These are phyloP conservation scores for Suillia variegata DNA, from an alignment of 2,888 invertebrate genomes.

Conservation along the genomic window DNA sequence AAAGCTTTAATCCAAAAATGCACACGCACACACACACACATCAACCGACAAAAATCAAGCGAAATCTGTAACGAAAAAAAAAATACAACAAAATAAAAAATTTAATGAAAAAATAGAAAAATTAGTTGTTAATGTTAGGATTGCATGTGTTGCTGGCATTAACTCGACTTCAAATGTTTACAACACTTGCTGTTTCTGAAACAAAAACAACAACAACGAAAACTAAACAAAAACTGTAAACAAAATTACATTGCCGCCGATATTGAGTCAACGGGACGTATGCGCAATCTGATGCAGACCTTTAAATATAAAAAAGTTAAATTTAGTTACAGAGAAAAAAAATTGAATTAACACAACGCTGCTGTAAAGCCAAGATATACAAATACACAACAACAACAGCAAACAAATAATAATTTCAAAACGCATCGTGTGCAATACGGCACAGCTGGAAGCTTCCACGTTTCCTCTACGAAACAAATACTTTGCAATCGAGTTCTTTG, in stretches of 20 bases:
- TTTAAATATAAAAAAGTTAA: background rate
- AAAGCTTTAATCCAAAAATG: background rate
- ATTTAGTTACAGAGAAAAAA: background rate
- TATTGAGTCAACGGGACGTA: conserved; percentile 2
- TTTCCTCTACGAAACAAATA: conserved; percentile 40
- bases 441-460: conserved; percentile 46
- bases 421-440: conserved; percentile 47
- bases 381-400: conserved; percentile 19
- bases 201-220: conserved; percentile 13
- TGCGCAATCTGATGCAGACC: conserved; percentile 10
- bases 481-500: background rate
- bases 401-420: conserved; percentile 1
- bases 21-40: background rate
- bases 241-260: background rate
- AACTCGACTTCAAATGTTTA: conserved; percentile 30
- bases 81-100: no score
- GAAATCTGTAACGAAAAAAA: conserved; percentile 41
- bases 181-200: conserved; percentile 39
- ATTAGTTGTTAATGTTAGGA: background rate
- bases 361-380: no score
- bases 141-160: conserved; percentile 13
- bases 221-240: background rate
- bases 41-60: conserved; percentile 34
- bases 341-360: no score
- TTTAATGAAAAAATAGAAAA: conserved; percentile 8